Evolutionary conservation across 2,888 invertebrate species (phyloP), one percentile per base, ranked within the genome.

Genomic region (Agonopterix heracliana): DNA sequence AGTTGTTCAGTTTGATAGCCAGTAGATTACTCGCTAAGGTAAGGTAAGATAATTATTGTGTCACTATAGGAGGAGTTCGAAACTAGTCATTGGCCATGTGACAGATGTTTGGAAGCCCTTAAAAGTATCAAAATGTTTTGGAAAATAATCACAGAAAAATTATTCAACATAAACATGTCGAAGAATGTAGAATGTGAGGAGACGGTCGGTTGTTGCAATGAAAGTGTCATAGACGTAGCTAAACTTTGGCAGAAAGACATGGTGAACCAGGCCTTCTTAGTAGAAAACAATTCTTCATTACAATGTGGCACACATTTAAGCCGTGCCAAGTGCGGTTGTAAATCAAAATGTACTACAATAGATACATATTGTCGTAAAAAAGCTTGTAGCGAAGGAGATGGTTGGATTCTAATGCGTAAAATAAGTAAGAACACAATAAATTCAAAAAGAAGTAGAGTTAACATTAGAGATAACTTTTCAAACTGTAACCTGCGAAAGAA

Each of bases 111-210:
- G 46, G 81, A 78, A 36, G 79, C 81, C 34, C 59, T 88, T n/a
- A 87, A 83, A 67, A 78, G 72, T 47, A 71, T 88, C 41, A 86
- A 82, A 65, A 74, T 87, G 74, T 78, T 86, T 63, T 88, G 87
- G 87, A 83, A 74, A 64, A 69, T 87, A 14, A 73, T 88, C 5
- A 46, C 78, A 11, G 80, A 84, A 47, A 86, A 77, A 69, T 61
- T 87, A 53, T 81, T 86, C 41, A 62, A 74, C 46, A 55, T 83
- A 2, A 71, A 66, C 38, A 44, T 76, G 34, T 56, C 69, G 0
- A 78, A 72, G 54, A 55, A 48, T 45, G 64, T 74, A 11, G 54
- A 66, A 1, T 55, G 61, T 34, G 48, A 61, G 2, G 48, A 54
- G 45, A 48, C 60, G 36, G 55, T 51, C 40, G 61, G 54, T 48